Evolutionary conservation across 1,140 invertebrate genomes (phyloP).

Genomic region (Anthonomus grandis): DNA sequence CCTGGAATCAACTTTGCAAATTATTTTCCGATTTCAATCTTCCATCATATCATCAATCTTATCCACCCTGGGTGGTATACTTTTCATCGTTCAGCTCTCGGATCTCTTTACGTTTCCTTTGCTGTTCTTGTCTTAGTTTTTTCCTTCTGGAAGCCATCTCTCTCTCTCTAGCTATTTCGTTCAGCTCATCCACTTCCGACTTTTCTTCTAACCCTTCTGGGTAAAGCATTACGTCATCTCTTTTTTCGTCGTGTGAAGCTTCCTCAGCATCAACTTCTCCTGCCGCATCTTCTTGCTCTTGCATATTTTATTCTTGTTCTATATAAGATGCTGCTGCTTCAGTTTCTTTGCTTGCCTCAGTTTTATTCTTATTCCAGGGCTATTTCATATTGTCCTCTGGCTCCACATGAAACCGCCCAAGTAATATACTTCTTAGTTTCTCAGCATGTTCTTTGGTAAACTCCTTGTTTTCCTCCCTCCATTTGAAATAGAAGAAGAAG

Average conservation of each 20-base stretch:
- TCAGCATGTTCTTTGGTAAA: too few relatives aligned
- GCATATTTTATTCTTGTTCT: background rate
- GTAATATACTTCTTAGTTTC: too few relatives aligned
- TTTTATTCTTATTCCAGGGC: background rate
- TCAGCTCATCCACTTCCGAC: slow-evolving; percentile 1
- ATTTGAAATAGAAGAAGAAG: too few relatives aligned
- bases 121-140: background rate
- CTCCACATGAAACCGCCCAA: too few relatives aligned
- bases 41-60: slow-evolving; percentile 2
- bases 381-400: background rate
- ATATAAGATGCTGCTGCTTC: background rate
- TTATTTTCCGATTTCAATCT: slow-evolving; percentile 1
- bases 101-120: background rate
- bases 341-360: too few relatives aligned
- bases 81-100: background rate
- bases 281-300: background rate
- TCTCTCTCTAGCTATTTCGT: background rate
- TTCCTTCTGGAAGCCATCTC: background rate
- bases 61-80: background rate
- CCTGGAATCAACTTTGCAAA: background rate
- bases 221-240: background rate
- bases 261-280: background rate
- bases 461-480: too few relatives aligned
- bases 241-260: too few relatives aligned
- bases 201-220: background rate